A percentile compares a stretch with the other conserved stretches of the same genome.
Conservation (phyloP, 2,113 vertebrate genomes). For the Cisticola juncidis region DNA sequence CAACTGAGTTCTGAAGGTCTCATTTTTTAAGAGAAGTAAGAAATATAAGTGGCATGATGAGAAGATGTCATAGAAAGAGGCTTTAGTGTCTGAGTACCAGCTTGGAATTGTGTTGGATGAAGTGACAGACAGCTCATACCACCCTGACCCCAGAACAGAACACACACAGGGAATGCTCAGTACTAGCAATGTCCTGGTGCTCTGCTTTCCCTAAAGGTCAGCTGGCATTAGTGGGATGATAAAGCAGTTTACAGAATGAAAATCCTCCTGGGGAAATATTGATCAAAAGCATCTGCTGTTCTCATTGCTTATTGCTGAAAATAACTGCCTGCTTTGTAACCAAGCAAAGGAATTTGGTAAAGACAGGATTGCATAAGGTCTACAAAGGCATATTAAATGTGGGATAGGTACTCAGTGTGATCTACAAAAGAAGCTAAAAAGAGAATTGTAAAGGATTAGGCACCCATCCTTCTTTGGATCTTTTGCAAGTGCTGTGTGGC, state of each 20-base stretch:
- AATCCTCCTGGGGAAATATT: neutral
- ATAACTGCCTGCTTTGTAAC: neutral
- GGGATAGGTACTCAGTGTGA: neutral
- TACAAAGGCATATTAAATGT: neutral
- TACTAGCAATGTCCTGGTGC: neutral
- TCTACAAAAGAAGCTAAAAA: neutral
- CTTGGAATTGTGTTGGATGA: neutral
- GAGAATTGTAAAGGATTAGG: neutral
- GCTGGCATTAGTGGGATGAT: neutral
- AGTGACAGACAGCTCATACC: neutral
- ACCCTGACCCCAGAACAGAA: neutral
- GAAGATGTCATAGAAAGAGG: neutral
- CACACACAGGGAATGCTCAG: neutral
- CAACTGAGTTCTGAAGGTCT: neutral
- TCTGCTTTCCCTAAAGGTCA: neutral
- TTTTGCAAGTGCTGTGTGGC: neutral
- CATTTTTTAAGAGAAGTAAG: neutral
- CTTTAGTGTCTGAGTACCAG: neutral
- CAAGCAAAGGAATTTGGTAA: neutral
- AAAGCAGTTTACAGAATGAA: neutral
- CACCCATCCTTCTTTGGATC: neutral
- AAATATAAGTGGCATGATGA: neutral
- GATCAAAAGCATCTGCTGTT: neutral
- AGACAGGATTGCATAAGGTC: neutral
- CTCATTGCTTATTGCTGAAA: neutral